Evolutionary conservation across 2,797 vertebrate genomes (phyloP).

Genomic region (Brachyrhaphis roseni): DNA sequence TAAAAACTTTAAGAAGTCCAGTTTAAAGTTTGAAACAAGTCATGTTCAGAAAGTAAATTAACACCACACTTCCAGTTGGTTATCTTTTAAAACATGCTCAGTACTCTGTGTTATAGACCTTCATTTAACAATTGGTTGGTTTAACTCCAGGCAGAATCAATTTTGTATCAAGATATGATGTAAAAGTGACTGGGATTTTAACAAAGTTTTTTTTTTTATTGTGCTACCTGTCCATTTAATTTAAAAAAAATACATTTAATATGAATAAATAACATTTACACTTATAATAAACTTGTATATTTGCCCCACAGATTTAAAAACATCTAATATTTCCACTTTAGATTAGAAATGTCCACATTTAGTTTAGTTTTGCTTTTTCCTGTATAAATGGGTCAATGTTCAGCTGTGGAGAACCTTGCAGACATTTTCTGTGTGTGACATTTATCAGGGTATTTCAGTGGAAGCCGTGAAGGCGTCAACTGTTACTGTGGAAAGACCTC

Average conservation of each 20-base stretch:
- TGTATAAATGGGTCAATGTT: not conserved
- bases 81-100: not conserved
- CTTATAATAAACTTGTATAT: not conserved
- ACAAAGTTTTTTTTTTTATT: not conserved
- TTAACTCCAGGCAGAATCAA: not conserved
- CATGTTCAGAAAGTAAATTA: not conserved
- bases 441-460: not conserved
- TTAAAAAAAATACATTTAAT: not conserved
- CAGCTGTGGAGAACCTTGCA: not conserved
- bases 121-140: not conserved
- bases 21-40: not conserved
- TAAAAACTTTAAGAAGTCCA: no score
- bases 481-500: conserved; percentile 14
- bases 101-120: no score
- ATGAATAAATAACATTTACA: not conserved
- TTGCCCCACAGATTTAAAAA: not conserved
- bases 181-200: not conserved
- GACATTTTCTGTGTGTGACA: not conserved
- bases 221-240: not conserved
- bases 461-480: conserved; percentile 1
- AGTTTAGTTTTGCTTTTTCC: not conserved
- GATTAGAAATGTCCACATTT: not conserved
- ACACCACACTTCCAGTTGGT: not conserved
- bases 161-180: no score
- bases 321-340: not conserved